Base-by-base conservation (phyloP, 2,113 vertebrate species). In the Gorsachius goisagi region DNA sequence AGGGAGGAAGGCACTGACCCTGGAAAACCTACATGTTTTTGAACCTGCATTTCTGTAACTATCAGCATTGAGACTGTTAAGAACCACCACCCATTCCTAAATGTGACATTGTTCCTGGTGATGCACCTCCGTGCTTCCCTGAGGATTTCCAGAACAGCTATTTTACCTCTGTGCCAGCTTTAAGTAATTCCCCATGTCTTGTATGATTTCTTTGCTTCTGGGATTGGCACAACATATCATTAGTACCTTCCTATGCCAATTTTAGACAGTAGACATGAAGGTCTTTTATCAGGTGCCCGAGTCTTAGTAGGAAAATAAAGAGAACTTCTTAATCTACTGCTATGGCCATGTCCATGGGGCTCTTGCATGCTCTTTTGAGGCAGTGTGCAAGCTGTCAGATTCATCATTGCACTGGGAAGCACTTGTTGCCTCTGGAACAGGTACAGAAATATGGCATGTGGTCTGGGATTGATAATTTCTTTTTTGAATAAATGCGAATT, bases 321-420 rank as follows among this genome's bases (percentile, higher is more conserved):
- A 53, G 21, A 35, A 47, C 5, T 9, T 62, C 15, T 77, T 33
- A 8, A 8, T 59, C 59, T 74, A 13, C 22, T 66, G 19, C 26
- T 53, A 0, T 24, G n/a, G 47, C 71, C 1, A 0, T 5, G 9
- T 33, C 53, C 4, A 1, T 3, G 17, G 33, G n/a, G 58, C 19
- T 83, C 3, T 35, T 69, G 33, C 6, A 3, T 2, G 3, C 35
- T 94, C 28, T 49, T 12, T 3, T 35, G 39, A 64, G 52, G 56
- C 50, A 60, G 41, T 44, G 63, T 6, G 49, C n/a, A 52, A 33
- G 12, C 17, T 84, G 27, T 56, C 8, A 44, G 50, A 10, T 69
- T 3, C 18, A 56, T 86, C 1, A 1, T 18, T 71, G 59, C 27
- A 11, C 39, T 50, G 35, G 52, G 39, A 91, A 60, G 32, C 50